Evolutionary conservation across 2,797 vertebrate species (phyloP).

Genomic region (Sternarchorhynchus goeldii): DNA sequence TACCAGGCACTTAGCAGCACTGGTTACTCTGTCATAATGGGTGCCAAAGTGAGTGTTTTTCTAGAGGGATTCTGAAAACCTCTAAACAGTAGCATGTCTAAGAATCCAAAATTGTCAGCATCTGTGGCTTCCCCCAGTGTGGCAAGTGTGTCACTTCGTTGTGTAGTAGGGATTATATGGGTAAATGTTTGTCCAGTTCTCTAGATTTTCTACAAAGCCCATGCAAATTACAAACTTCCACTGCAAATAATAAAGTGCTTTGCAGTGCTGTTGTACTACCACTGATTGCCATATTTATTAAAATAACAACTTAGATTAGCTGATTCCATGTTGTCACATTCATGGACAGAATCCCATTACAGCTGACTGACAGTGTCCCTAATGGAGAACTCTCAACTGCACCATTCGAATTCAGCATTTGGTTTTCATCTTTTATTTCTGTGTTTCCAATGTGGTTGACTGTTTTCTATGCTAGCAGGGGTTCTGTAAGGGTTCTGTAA

Average conservation of each 20-base stretch:
- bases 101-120: not conserved
- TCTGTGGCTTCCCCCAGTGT: not conserved
- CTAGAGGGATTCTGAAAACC: too few relatives aligned
- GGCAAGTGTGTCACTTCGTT: not conserved
- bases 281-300: conserved; percentile 3
- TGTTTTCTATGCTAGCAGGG: conserved; percentile 17
- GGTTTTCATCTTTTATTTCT: conserved; percentile 34
- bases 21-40: not conserved
- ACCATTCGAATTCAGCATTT: conserved; percentile 24
- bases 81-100: not conserved
- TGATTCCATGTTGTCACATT: conserved; percentile 16
- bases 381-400: conserved; percentile 4
- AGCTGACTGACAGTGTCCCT: conserved; percentile 16
- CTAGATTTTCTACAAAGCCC: not conserved
- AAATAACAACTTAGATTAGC: not conserved
- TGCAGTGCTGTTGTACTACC: not conserved
- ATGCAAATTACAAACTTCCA: not conserved
- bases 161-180: not conserved
- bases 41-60: not conserved
- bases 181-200: not conserved
- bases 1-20: too few relatives aligned
- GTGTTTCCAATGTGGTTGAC: conserved; percentile 6
- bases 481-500: conserved; percentile 2
- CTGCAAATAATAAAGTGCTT: not conserved
- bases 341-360: not conserved